A percentile compares a stretch with the other conserved stretches of the same genome.
Conservation (phyloP, 2,888 invertebrate species). For the Morpho helenor region DNA sequence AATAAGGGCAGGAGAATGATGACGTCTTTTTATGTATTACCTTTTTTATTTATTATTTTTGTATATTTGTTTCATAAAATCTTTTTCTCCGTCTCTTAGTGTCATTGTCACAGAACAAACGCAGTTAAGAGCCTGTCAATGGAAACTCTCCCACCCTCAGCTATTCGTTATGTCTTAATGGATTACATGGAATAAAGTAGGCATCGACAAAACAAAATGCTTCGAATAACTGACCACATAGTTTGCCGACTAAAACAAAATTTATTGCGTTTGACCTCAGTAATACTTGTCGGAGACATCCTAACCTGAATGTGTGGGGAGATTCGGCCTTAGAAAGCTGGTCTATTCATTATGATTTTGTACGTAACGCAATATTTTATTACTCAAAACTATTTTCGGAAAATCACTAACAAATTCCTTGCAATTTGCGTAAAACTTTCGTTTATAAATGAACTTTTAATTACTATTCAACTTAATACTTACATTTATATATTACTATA, state of each 20-base stretch:
- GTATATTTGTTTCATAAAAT: background rate
- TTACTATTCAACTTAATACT: too few species aligned
- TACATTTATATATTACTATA: too few species aligned
- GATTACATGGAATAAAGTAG: slow-evolving; percentile 73
- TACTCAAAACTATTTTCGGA: slow-evolving; percentile 56
- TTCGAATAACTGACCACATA: slow-evolving; percentile 71
- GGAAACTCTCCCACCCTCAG: slow-evolving; percentile 60
- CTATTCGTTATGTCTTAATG: slow-evolving; percentile 75
- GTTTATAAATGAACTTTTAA: too few species aligned
- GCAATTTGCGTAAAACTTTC: background rate
- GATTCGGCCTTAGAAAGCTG: slow-evolving; percentile 68
- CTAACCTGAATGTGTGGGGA: slow-evolving; percentile 64
- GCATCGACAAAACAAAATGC: slow-evolving; percentile 72
- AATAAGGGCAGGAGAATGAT: too few species aligned
- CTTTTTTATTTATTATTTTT: background rate
- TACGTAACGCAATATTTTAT: slow-evolving; percentile 71
- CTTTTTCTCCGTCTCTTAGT: background rate
- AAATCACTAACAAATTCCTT: slow-evolving; percentile 21
- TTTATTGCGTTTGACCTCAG: slow-evolving; percentile 77
- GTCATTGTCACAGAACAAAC: slow-evolving; percentile 56
- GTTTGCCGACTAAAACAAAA: slow-evolving; percentile 74
- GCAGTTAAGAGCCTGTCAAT: slow-evolving; percentile 71
- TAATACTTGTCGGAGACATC: slow-evolving; percentile 73
- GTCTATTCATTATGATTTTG: slow-evolving; percentile 62
- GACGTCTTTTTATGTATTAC: background rate